phyloP scores from a whole-genome alignment of 2,113 vertebrate species.

The Elachura formosa region DNA sequence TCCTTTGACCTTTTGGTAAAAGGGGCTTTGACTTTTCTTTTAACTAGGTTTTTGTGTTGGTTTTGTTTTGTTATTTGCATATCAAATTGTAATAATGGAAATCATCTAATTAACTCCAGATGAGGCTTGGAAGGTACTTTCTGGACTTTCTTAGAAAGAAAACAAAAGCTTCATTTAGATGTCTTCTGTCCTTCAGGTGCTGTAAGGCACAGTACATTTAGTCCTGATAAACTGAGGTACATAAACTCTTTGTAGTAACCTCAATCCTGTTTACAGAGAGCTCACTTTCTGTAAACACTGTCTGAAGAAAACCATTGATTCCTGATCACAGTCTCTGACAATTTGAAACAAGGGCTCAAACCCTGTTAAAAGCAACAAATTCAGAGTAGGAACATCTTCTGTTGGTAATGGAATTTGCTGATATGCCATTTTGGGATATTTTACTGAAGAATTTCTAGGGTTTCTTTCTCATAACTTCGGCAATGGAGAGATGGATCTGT shows the following conservation, averaged over 20 bases:
- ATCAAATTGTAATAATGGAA: neutral
- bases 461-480: neutral
- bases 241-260: neutral
- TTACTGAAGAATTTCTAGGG: neutral
- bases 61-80: neutral
- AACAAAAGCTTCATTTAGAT: neutral
- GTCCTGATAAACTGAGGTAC: neutral
- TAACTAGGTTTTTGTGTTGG: neutral
- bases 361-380: neutral
- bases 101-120: neutral
- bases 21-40: neutral
- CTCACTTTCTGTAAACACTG: neutral
- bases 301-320: neutral
- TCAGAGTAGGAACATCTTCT: neutral
- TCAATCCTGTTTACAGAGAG: neutral
- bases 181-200: neutral
- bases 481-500: neutral
- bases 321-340: neutral
- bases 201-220: neutral
- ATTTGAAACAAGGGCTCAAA: neutral
- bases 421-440: neutral
- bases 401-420: neutral
- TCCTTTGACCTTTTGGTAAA: neutral
- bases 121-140: neutral
- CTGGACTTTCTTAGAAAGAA: neutral